Conservation (phyloP, 2,113 vertebrate genomes). For the Brienomyrus brachyistius region DNA sequence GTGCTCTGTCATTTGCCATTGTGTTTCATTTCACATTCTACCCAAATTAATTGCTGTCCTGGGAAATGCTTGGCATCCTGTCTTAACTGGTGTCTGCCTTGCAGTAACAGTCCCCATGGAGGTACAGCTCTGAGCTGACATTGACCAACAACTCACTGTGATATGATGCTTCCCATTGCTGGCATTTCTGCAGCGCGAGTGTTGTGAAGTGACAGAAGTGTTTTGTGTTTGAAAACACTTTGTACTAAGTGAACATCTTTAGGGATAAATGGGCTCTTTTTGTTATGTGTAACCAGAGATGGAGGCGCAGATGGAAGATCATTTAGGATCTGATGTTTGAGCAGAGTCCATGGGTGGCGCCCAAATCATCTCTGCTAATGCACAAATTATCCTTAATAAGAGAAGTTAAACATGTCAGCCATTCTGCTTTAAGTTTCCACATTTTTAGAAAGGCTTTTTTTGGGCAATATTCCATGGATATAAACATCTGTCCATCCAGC, state of each 20-base stretch:
- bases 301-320: constrained; percentile 41
- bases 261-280: constrained; percentile 22
- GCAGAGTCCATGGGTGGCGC: constrained; percentile 33
- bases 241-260: constrained; percentile 3
- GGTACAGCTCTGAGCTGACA: constrained; percentile 17
- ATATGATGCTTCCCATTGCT: neutral
- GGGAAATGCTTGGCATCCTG: constrained; percentile 7
- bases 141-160: neutral
- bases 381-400: constrained; percentile 43
- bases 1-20: neutral
- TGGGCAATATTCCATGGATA: neutral
- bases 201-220: neutral
- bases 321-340: constrained; percentile 40
- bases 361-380: constrained; percentile 21
- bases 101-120: constrained; percentile 20
- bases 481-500: neutral
- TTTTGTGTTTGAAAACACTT: neutral
- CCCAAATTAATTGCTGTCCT: constrained; percentile 27
- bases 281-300: constrained; percentile 29
- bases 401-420: constrained; percentile 32
- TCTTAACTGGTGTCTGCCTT: constrained; percentile 1
- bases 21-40: constrained; percentile 18
- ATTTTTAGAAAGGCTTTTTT: neutral
- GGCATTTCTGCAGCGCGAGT: neutral
- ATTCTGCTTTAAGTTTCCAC: constrained; percentile 24